phyloP scores from a whole-genome alignment of 2,888 invertebrate species.

The Caenorhabditis plicata region DNA sequence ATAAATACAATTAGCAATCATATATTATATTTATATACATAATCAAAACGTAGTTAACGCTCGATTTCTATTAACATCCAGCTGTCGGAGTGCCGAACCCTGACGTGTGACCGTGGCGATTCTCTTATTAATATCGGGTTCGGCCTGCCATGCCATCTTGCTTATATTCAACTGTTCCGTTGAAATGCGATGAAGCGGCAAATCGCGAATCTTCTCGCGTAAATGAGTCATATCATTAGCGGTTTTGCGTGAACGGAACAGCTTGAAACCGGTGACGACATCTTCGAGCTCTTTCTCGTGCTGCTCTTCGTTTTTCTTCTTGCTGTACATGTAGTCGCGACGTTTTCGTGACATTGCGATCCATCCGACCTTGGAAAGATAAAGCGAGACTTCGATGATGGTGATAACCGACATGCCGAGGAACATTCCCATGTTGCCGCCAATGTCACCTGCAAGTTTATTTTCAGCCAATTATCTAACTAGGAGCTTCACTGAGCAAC shows the following conservation, averaged over 20 bases:
- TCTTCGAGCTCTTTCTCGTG: constrained; percentile 41
- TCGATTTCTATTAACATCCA: too few relatives aligned
- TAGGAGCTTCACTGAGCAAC: constrained; percentile 41
- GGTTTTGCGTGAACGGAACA: constrained; percentile 30
- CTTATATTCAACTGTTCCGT: constrained; percentile 25
- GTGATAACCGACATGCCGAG: constrained; percentile 60
- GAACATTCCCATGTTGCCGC: constrained; percentile 62
- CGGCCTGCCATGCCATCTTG: constrained; percentile 27
- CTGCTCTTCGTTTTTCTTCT: constrained; percentile 30
- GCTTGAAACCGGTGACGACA: constrained; percentile 35
- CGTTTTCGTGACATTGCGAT: constrained; percentile 41
- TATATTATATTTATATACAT: too few relatives aligned
- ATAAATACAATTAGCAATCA: neutral
- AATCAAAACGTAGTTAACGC: neutral
- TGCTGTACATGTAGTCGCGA: constrained; percentile 35
- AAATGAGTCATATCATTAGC: constrained; percentile 32
- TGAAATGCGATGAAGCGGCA: constrained; percentile 25
- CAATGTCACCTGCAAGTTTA: constrained; percentile 45
- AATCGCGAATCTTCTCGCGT: constrained; percentile 19
- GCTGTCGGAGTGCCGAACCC: constrained; percentile 21
- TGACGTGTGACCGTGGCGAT: constrained; percentile 23
- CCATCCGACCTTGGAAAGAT: constrained; percentile 55
- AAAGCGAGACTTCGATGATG: constrained; percentile 50
- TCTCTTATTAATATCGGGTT: constrained; percentile 18
- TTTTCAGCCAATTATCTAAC: neutral